Percentiles rank a stretch among this genome's conserved stretches.
phyloP scores from a whole-genome alignment of 2,113 vertebrate genomes.

The Cynopterus brachyotis region DNA sequence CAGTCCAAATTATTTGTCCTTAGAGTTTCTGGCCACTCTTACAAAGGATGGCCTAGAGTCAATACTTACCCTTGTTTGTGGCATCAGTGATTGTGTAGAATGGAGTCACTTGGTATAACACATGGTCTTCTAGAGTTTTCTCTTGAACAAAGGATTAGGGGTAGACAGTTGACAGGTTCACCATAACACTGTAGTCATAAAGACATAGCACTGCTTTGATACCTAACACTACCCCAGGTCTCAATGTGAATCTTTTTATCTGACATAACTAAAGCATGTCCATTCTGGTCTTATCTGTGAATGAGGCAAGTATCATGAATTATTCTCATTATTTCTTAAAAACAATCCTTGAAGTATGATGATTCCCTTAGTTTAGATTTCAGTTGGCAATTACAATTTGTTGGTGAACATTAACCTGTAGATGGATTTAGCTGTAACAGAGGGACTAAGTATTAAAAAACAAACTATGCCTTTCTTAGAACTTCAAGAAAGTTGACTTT shows the following conservation, averaged over 20 bases:
- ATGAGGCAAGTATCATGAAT: not conserved
- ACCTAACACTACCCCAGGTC: not conserved
- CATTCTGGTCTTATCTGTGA: not conserved
- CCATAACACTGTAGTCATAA: not conserved
- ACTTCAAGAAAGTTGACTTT: not conserved
- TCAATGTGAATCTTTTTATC: slow-evolving; percentile 2
- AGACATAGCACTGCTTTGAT: not conserved
- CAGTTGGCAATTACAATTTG: not conserved
- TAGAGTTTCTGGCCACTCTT: not conserved
- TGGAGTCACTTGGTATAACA: not conserved
- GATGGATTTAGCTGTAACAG: not conserved
- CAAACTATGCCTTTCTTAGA: slow-evolving; percentile 25
- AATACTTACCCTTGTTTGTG: not conserved
- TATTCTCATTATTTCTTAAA: not conserved
- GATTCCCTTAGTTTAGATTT: not conserved
- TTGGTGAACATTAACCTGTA: not conserved
- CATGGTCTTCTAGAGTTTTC: not conserved
- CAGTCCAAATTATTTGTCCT: not conserved
- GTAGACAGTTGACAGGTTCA: not conserved
- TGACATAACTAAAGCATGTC: slow-evolving; percentile 13
- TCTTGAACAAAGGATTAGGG: not conserved
- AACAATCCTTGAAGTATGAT: not conserved
- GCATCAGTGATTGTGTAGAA: not conserved
- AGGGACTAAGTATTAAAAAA: not conserved
- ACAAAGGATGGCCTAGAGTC: not conserved